A percentile compares a stretch with the other conserved stretches of the same genome.
Evolutionary conservation across 2,888 invertebrate species (phyloP).

Genomic region (Lacanobia oleracea): DNA sequence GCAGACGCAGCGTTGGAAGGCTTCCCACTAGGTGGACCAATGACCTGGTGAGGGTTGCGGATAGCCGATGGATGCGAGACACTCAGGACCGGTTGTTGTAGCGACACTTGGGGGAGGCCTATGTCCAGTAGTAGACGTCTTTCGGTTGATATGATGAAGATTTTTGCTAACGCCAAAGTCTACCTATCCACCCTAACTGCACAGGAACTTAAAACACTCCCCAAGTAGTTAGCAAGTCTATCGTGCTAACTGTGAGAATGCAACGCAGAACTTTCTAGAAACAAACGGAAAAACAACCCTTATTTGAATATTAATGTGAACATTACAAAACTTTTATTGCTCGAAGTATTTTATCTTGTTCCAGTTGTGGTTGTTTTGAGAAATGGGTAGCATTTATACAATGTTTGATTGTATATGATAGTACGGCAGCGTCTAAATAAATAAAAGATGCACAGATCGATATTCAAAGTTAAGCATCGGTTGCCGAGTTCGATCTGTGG

Average conservation of each 20-base stretch:
- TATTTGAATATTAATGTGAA: constrained; percentile 56
- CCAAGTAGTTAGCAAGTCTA: constrained; percentile 45
- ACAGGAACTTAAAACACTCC: constrained; percentile 49
- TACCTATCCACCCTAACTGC: not conserved
- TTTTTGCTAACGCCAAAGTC: not conserved
- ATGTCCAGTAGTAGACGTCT: too few relatives aligned
- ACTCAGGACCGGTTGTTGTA: too few relatives aligned
- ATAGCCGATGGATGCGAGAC: too few relatives aligned
- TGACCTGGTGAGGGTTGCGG: too few relatives aligned
- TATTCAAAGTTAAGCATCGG: too few relatives aligned
- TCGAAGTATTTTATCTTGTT: constrained; percentile 50
- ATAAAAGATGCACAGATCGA: too few relatives aligned
- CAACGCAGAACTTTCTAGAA: constrained; percentile 37
- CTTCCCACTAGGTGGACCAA: too few relatives aligned
- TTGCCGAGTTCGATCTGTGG: too few relatives aligned
- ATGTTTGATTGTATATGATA: not conserved
- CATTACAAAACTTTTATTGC: constrained; percentile 34
- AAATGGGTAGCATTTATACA: not conserved
- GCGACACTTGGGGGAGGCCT: too few relatives aligned
- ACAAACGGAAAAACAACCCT: constrained; percentile 50
- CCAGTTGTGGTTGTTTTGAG: not conserved
- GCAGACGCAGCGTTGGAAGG: too few relatives aligned
- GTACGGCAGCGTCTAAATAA: too few relatives aligned
- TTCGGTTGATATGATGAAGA: too few relatives aligned
- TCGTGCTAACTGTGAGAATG: constrained; percentile 49